Conservation (phyloP, 35 echinoderm and acorn worm species). For the Lytechinus pictus region DNA sequence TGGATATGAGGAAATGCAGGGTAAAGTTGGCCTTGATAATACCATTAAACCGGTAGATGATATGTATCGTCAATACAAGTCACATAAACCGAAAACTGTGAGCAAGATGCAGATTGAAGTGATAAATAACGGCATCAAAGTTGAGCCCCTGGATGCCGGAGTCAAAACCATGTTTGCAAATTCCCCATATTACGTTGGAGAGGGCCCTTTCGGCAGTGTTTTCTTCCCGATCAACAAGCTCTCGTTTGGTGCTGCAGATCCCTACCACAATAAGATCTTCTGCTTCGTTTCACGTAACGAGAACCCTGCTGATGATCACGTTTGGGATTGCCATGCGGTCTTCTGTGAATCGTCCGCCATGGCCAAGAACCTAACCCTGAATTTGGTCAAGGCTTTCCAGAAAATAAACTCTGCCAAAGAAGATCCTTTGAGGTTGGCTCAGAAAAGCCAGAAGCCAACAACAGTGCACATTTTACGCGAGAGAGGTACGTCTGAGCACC, state of each 20-base stretch:
- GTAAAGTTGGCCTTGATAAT: conserved; percentile 53
- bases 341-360: conserved; percentile 78
- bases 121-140: conserved; percentile 40
- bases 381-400: conserved; percentile 82
- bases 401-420: conserved; percentile 52
- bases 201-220: not conserved
- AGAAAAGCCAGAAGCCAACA: conserved; percentile 39
- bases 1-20: conserved; percentile 20
- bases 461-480: conserved; percentile 71
- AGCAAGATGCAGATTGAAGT: conserved; percentile 53
- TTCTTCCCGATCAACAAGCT: conserved; percentile 69
- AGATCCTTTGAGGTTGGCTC: not conserved
- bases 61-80: conserved; percentile 58
- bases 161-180: not conserved
- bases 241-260: conserved; percentile 81
- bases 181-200: not conserved
- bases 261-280: conserved; percentile 67
- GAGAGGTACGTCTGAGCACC: conserved; percentile 55
- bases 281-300: conserved; percentile 68
- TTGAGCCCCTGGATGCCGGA: conserved; percentile 14
- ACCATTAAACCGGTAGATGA: conserved; percentile 42
- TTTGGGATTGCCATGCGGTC: conserved; percentile 86
- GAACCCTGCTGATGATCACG: not conserved
- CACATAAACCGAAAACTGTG: conserved; percentile 48
- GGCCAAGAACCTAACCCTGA: conserved; percentile 75